Percentiles rank a stretch among this genome's conserved stretches.
phyloP scores from a whole-genome alignment of 1,140 invertebrate species.

The Prorops nasuta region DNA sequence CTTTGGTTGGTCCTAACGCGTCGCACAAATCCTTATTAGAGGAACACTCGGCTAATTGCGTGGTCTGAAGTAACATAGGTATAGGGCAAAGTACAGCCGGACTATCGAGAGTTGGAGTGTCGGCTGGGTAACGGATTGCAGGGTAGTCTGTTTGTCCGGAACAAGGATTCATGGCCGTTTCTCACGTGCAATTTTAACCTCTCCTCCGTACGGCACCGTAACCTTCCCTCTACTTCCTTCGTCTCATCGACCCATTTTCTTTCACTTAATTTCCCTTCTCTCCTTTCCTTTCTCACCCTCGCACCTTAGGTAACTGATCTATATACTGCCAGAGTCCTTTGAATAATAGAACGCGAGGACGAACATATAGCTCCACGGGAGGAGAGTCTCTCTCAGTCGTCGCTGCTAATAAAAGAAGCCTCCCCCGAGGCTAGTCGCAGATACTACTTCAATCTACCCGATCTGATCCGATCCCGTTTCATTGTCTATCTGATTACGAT shows the following conservation, averaged over 20 bases:
- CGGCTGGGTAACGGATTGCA: slow-evolving; percentile 18
- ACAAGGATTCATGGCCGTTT: slow-evolving; percentile 13
- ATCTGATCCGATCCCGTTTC: no score
- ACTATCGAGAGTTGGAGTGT: slow-evolving; percentile 23
- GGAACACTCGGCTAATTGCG: slow-evolving; percentile 29
- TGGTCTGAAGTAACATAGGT: slow-evolving; percentile 8
- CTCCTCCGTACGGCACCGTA: background rate
- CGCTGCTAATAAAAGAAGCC: no score
- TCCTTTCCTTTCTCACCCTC: no score
- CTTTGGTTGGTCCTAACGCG: slow-evolving; percentile 16
- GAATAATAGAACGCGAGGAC: no score
- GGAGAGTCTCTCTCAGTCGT: no score
- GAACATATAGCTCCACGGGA: no score
- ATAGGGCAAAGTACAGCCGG: slow-evolving; percentile 12
- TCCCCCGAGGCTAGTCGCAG: no score
- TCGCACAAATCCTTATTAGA: slow-evolving; percentile 31
- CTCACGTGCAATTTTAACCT: slow-evolving; percentile 11
- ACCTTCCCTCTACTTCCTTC: slow-evolving; percentile 1
- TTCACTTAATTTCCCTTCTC: slow-evolving; percentile 3
- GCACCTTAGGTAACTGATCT: no score
- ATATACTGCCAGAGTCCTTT: no score
- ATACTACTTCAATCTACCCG: no score
- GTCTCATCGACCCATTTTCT: background rate
- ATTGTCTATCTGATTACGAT: no score
- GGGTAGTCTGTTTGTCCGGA: slow-evolving; percentile 7